These are phyloP conservation scores for Bubalus kerabau DNA, from an alignment of 2,113 vertebrate genomes.

Conservation along the genomic window DNA sequence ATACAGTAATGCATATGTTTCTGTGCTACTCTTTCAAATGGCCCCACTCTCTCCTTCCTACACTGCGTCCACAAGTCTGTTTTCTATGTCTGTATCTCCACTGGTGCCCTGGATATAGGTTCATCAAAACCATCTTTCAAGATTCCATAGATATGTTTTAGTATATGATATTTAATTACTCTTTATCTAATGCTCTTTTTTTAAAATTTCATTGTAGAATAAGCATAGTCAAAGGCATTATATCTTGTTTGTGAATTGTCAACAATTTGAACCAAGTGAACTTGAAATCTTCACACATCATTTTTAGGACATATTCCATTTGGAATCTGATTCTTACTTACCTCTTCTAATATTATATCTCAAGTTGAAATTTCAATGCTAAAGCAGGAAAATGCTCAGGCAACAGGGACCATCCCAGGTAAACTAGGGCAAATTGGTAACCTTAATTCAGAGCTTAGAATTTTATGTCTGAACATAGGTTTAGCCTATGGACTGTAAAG, in stretches of 20 bases:
- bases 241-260: not conserved
- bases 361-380: not conserved
- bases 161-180: not conserved
- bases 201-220: not conserved
- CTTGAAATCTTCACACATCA: not conserved
- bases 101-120: not conserved
- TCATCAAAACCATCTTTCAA: not conserved
- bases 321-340: not conserved
- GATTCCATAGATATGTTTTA: not conserved
- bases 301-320: not conserved
- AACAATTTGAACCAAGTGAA: not conserved
- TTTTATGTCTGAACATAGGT: not conserved
- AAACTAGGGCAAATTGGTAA: not conserved
- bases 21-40: not conserved
- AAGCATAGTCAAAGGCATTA: not conserved
- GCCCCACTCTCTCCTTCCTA: not conserved
- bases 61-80: not conserved
- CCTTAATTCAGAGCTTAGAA: not conserved
- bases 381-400: not conserved
- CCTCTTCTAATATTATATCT: not conserved
- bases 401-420: not conserved
- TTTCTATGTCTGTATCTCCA: not conserved
- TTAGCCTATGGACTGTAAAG: not conserved
- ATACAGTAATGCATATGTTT: not conserved
- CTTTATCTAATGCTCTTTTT: not conserved